Evolutionary conservation across 2,888 invertebrate genomes (phyloP), one percentile per base, ranked within the genome.

Genomic region (Drosophila monieri): DNA sequence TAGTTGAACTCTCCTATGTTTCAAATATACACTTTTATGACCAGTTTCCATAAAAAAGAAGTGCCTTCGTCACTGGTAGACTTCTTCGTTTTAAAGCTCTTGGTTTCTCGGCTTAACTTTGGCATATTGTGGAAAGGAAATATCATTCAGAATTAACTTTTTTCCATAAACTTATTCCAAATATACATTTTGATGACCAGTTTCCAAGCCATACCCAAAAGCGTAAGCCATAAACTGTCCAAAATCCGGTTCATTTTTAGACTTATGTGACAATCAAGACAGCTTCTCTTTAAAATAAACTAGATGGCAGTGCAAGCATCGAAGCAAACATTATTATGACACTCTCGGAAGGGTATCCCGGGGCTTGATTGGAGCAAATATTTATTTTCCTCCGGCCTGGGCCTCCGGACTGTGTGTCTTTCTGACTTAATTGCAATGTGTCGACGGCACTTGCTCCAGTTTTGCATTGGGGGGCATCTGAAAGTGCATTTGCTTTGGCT

Each of bases 401-500:
- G n/a, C 15, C 12, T 10, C 12, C 9, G 1, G 1, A 1, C 18
- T 41, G 18, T 32, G 30, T 15, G 51, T 10, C 41, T 18, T 48
- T 48, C 37, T 18, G 57, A 48, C 51, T 51, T 57, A 57, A 57
- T 49, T 57, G 56, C 49, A 57, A 21, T 27, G 56, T 51, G 56
- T 25, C 48, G 18, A 12, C 73, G 73, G 69, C 74, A 76, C 67
- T 78, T 77, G 78, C 74, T 61, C 78, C 55, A 77, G 54, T 76
- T 77, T 77, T 56, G 55, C n/a, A 49, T 77, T 77, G 53, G 55
- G 12, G 53, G 60, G 66, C 74, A 77, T 75, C 64, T 69, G 78
- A 78, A 78, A 78, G 78, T 76, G 78, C 78, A 76, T 64, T 73
- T 77, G 76, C 30, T 37, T 46, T n/a, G n/a, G 35, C 49, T 59